Base-by-base conservation (phyloP, 2,888 invertebrate genomes). In the Lamellibrachia satsuma region DNA sequence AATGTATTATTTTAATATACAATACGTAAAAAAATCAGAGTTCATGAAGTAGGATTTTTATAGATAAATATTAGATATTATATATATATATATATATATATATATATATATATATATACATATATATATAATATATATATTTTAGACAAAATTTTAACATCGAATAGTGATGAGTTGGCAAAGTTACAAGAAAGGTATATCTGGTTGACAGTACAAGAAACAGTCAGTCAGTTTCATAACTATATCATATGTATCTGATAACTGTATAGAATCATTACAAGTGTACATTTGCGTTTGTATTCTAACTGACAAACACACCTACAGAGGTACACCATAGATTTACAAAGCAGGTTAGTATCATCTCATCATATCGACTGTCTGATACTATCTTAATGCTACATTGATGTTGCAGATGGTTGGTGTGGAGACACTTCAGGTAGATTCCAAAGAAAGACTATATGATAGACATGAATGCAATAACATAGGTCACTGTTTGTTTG, bases 1-100 rank as follows among this genome's bases (percentile, higher is more conserved):
- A 75, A 75, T 75, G 75, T 75, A 75, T 75, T 75, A 75, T 75
- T 75, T 75, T 75, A 75, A 75, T 75, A 15, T 75, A 75, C 15
- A 75, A 75, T 75, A 75, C 22, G 75, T 75, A 75, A 7, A 75
- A 75, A 75, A 75, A 75, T 22, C 75, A 75, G 75, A 75, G 75
- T 22, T 75, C 75, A 75, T n/a, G 75, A 75, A 75, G 55, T 55
- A 55, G 1, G 22, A 75, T 75, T 75, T 75, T 22, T n/a, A 22
- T n/a, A 22, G 22, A 75, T 22, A 22, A 22, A 75, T 15, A 75
- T 11, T 57, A 11, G 15, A 7, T 11, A 11, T 57, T 57, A 2
- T 15, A 6, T 75, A 6, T 75, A 6, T 22, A 22, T 75, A 75
- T 22, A 75, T 75, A 75, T 0, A 75, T 75, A 60, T 60, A 60